These are phyloP conservation scores for Ceratina australensis DNA, from an alignment of 1,140 invertebrate genomes.

Conservation along the genomic window DNA sequence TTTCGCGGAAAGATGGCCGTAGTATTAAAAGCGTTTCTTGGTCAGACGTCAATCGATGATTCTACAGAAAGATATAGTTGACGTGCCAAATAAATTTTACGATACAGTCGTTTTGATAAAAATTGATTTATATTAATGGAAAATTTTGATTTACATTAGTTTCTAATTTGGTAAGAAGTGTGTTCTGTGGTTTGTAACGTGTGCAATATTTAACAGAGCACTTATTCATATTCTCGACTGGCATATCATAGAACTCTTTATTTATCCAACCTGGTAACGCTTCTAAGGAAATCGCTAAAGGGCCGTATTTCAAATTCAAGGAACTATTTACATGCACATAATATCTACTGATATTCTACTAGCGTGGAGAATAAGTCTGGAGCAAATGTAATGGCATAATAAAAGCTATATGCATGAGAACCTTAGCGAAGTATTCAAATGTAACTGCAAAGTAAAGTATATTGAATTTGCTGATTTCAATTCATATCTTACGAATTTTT, in stretches of 20 bases:
- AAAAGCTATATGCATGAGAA: neutral
- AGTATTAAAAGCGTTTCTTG: constrained; percentile 59
- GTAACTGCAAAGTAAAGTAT: no score
- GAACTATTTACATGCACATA: constrained; percentile 35
- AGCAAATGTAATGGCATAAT: neutral
- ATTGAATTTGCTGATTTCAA: no score
- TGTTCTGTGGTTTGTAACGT: no score
- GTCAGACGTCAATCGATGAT: constrained; percentile 36
- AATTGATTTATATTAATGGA: no score
- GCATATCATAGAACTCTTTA: constrained; percentile 24
- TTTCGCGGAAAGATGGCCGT: neutral
- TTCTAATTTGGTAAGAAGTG: no score
- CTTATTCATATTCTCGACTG: constrained; percentile 23
- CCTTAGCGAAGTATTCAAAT: no score
- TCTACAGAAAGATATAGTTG: constrained; percentile 10
- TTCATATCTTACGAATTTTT: neutral
- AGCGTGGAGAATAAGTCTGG: neutral
- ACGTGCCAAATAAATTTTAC: no score
- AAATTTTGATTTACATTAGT: no score
- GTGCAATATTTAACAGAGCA: no score
- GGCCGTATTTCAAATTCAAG: constrained; percentile 14
- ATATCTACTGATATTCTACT: constrained; percentile 12
- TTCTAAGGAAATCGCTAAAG: constrained; percentile 21
- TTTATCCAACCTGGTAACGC: constrained; percentile 48
- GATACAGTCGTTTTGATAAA: no score